phyloP scores from a whole-genome alignment of 2,797 vertebrate genomes.

The Hylomyscus alleni region DNA sequence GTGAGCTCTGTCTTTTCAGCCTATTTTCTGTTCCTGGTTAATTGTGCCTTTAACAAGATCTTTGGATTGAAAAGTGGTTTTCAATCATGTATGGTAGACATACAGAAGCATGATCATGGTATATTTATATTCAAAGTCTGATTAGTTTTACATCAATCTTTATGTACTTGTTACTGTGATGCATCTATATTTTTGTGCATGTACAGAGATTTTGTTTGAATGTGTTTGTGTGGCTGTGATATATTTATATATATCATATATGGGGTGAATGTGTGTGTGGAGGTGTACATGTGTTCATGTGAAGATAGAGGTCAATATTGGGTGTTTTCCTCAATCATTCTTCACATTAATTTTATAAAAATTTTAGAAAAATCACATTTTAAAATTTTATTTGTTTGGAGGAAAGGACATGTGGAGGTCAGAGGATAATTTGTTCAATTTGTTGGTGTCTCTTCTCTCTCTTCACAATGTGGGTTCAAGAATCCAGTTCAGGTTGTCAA shows the following conservation, averaged over 20 bases:
- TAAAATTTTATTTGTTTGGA: not conserved
- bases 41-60: not conserved
- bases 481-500: not conserved
- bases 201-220: not conserved
- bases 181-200: not conserved
- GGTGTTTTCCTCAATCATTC: not conserved
- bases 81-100: not conserved
- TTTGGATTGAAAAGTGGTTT: not conserved
- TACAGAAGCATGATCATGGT: not conserved
- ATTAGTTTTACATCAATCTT: conserved; percentile 18
- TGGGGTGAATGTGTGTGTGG: not conserved
- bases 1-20: not conserved
- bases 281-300: not conserved
- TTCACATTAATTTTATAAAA: not conserved
- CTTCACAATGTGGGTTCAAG: not conserved
- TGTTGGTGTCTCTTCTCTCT: not conserved
- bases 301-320: not conserved
- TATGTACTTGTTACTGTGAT: not conserved
- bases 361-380: not conserved
- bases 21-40: not conserved
- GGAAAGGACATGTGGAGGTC: not conserved
- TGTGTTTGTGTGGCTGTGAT: not conserved
- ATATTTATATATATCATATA: too few relatives aligned
- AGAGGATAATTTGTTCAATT: not conserved
- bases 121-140: not conserved